Evolutionary conservation across 2,888 invertebrate genomes (phyloP), one percentile per base, ranked within the genome.

Genomic region (Tribolium freemani): DNA sequence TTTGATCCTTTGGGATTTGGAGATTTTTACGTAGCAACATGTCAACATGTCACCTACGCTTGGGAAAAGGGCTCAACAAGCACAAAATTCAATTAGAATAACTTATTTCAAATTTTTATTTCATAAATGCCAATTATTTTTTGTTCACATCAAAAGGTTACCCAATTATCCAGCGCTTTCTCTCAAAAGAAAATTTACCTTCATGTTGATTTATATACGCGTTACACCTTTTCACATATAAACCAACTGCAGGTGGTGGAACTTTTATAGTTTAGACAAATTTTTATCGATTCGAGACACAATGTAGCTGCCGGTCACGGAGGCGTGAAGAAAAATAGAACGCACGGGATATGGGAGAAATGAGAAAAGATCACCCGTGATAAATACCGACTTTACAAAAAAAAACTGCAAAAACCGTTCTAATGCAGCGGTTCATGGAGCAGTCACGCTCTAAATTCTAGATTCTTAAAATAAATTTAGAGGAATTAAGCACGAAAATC

Each of bases 1-100:
- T 48, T 11, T 48, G 11, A 48, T 48, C 48, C 48, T 48, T 13
- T 4, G 48, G 48, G 48, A 48, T 11, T 48, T 48, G 13, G 16
- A 4, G 48, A 48, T 48, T 48, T 48, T 16, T 48, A 6, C 48
- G 16, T 11, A 48, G 16, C 48, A 48, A 48, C 21, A 21, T 58
- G 58, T 58, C 58, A 58, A 58, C 44, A 21, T 20, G 58, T 58
- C 58, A 58, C 20, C 45, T n/a, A 45, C 21, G 45, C 45, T 45
- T 31, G 54, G 20, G 10, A 30, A 30, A 26, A 56, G 21, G 13
- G 58, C 44, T 58, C 45, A 58, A n/a, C 21, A 45, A 8, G n/a
- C n/a, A 31, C 44, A 30, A 31, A 57, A 38, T 38, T 31, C 38
- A 57, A 57, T 57, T 38, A 57, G 44, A 38, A 38, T 38, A 38